Evolutionary conservation across 2,888 invertebrate genomes (phyloP).

Genomic region (Leucophora obtusa): DNA sequence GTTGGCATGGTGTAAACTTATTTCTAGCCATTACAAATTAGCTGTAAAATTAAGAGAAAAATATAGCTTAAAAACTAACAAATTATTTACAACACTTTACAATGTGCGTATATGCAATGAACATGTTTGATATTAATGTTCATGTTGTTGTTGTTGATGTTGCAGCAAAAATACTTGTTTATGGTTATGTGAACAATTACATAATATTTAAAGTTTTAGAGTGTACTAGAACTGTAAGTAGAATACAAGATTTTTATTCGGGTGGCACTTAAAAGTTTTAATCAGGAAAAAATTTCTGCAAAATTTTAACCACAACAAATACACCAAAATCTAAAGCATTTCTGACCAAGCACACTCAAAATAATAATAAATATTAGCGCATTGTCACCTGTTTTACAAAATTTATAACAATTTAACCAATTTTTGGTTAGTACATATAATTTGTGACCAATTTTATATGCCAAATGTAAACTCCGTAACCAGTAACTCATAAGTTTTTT

Average conservation of each 20-base stretch:
- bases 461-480: too few relatives aligned
- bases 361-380: too few relatives aligned
- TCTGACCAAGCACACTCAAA: too few relatives aligned
- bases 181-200: background rate
- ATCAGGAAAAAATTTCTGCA: too few relatives aligned
- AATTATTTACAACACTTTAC: constrained; percentile 2
- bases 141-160: background rate
- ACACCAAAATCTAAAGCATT: too few relatives aligned
- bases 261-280: too few relatives aligned
- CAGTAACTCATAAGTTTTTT: too few relatives aligned
- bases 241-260: background rate
- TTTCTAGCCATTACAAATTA: constrained; percentile 2
- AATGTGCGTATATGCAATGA: background rate
- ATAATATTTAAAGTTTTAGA: background rate
- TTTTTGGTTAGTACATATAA: too few relatives aligned
- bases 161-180: background rate
- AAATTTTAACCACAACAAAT: too few relatives aligned
- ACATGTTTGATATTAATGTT: background rate
- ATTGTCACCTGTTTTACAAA: too few relatives aligned
- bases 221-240: background rate
- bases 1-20: background rate
- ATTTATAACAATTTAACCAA: too few relatives aligned
- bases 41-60: background rate
- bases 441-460: too few relatives aligned
- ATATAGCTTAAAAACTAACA: background rate